Base-by-base conservation (phyloP, 2,888 invertebrate genomes). In the Epistrophe grossulariae region DNA sequence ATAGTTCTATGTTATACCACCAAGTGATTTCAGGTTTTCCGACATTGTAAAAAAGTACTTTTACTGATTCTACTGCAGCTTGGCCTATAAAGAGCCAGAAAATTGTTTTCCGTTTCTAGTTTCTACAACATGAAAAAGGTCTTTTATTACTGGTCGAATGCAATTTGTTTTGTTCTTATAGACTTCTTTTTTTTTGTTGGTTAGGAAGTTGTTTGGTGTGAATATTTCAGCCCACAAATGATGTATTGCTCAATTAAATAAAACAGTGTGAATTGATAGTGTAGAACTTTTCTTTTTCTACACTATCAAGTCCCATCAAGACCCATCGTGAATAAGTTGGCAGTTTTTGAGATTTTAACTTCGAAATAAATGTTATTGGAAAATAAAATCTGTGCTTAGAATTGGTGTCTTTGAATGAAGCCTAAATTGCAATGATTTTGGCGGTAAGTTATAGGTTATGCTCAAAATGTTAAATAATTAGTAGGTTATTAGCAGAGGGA, bases 11-110 rank as follows among this genome's bases (percentile, higher is more conserved):
- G 15, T 24, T 64, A 66, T 15, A 43, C 71, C 45, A 50, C 52
- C 66, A 59, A 6, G 50, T 13, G 52, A 35, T 73, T 40, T 38
- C 17, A 74, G 70, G 60, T 70, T 79, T 74, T 62, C 66, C 60
- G 59, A 17, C 31, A 78, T 15, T 66, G 48, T 17, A 43, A 59
- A 57, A n/a, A 64, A 4, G 40, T 40, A 55, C 43, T 43, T 43
- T 7, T 2, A 15, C 5, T 15, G 28, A 17, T 2, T 28, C 24
- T 2, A 45, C 2, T n/a, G n/a, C n/a, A 48, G 13, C 19, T 55
- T 15, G 28, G 60, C 13, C 8, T 64, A 5, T 4, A 15, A 8
- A 15, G 28, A n/a, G 9, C 11, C 45, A 45, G n/a, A 64, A 64
- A 64, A 64, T 64, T 45, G 45, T 28, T 64, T 38, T 38, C 55